Evolutionary conservation across 2,797 vertebrate genomes (phyloP), one percentile per base, ranked within the genome.

Genomic region (Leptoclinus maculatus): DNA sequence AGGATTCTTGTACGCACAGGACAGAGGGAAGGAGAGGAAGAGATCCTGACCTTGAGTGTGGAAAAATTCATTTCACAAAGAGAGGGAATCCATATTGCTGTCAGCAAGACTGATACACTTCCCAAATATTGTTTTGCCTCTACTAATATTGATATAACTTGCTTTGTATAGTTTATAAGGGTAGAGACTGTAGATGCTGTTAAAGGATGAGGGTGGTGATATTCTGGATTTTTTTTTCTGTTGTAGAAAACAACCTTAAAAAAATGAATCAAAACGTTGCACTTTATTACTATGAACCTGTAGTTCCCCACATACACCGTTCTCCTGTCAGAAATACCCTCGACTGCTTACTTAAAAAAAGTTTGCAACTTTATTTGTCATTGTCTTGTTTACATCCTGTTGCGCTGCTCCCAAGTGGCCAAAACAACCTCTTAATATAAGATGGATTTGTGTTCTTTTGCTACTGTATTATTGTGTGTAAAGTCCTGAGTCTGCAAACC

Each of bases 1-100:
- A 95, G 93, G 92, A 94, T 95, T 94, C 87, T 94, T 95, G 94
- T 96, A 91, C 85, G 79, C 78, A 83, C 82, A 49, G 92, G 91
- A 94, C 91, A 77, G 88, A 89, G 89, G 85, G 84, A 84, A 90
- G 89, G 82, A 84, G 83, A 87, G 87, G 87, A 92, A 91, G 80
- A 89, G 83, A 92, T 82, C 83, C 83, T 75, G 78, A 89, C 87
- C 85, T 86, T 78, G 60, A 82, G 74, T 63, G 71, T 78, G 62
- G 43, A 65, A 64, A 71, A 78, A 76, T 65, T 81, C 64, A 81
- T 56, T 69, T 66, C 41, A 29, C 43, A 34, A 56, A 58, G 39
- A 62, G 54, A 65, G 59, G 39, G n/a, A 80, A 75, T 74, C 62
- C 56, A 56, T 19, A 17, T 69, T 11, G 29, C 43, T 49, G 47